A percentile compares a stretch with the other conserved stretches of the same genome.
Conservation (phyloP, 2,113 vertebrate species). For the Hippocampus mohnikei region DNA sequence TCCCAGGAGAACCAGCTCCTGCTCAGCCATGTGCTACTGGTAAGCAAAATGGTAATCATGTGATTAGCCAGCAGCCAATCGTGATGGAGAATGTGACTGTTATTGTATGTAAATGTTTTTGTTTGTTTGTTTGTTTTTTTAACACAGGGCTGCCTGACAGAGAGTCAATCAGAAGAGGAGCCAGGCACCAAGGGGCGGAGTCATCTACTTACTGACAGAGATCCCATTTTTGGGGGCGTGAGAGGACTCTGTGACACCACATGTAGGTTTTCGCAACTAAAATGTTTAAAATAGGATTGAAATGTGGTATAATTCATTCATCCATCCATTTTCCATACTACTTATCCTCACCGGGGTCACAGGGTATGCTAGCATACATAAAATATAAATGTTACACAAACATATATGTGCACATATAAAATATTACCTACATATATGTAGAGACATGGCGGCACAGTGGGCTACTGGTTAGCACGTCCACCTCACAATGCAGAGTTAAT, state of each 20-base stretch:
- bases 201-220: constrained; percentile 71
- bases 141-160: constrained; percentile 56
- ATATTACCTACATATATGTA: no score
- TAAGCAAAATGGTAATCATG: constrained; percentile 29
- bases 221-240: constrained; percentile 64
- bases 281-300: neutral
- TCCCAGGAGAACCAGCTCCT: constrained; percentile 60
- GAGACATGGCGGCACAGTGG: no score
- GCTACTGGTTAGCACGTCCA: no score
- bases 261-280: constrained; percentile 44
- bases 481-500: no score
- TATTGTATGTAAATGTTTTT: neutral
- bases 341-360: no score
- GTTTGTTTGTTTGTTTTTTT: neutral
- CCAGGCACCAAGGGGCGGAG: constrained; percentile 13
- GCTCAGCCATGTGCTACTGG: constrained; percentile 54
- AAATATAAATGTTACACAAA: neutral
- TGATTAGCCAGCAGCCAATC: neutral
- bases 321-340: no score
- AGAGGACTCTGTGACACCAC: constrained; percentile 58
- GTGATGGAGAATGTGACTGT: neutral
- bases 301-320: neutral
- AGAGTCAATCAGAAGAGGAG: constrained; percentile 46
- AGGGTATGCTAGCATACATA: neutral
- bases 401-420: no score